Evolutionary conservation across 2,888 invertebrate genomes (phyloP), one percentile per base, ranked within the genome.

Genomic region (Tinea trinotella): DNA sequence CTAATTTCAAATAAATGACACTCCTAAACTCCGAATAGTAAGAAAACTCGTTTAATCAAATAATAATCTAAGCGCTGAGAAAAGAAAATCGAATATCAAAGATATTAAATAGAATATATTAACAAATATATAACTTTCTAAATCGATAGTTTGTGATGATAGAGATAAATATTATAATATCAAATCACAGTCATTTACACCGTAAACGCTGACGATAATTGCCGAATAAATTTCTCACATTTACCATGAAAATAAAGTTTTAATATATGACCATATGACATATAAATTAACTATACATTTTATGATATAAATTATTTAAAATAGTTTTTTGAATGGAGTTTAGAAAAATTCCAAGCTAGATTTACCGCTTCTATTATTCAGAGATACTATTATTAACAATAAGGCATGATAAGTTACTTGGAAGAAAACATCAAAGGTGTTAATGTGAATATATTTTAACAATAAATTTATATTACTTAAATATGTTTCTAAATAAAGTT

Each of bases 181-280:
- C 46, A 46, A 17, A 46, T 19, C 40, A 40, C 13, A 12, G 13
- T 40, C 40, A 19, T 19, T 46, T 18, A 46, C 46, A 19, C 46
- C 19, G 46, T 46, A 46, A 46, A 19, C 19, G 46, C 6, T 19
- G 19, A 9, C 46, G 40, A 40, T 40, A 40, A 40, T 40, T 13
- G 40, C 40, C 13, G 10, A 46, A 46, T 46, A 46, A 46, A 46
- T 46, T 19, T 46, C 46, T 46, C 46, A 46, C 18, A 46, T 46
- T 46, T 19, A 46, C 18, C 17, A 46, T 46, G 19, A 46, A 46
- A 46, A 46, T 19, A 18, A n/a, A 19, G 19, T 46, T 44, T 46
- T 15, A 46, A 46, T 46, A 19, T 40, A 40, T 13, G 12, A 2
- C 2, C 40, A 40, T 40, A 15, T 13, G 40, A 40, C 40, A 40